Conservation (phyloP, 2,113 vertebrate genomes). For the Hemibagrus wyckioides region DNA sequence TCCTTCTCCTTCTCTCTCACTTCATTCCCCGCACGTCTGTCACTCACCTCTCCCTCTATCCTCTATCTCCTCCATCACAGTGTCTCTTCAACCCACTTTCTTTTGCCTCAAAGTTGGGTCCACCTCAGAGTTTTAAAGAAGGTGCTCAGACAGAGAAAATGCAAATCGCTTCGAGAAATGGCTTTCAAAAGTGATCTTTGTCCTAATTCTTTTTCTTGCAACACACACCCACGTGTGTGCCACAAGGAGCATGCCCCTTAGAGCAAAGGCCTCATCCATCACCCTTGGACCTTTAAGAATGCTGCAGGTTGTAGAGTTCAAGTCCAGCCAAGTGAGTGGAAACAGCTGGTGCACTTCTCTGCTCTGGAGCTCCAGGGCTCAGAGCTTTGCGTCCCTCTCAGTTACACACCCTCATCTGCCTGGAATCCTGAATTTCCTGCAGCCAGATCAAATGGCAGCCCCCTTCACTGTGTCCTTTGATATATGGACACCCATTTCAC, state of each 20-base stretch:
- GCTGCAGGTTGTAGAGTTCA: constrained; percentile 80
- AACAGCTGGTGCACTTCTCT: constrained; percentile 74
- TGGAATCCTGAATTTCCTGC: constrained; percentile 83
- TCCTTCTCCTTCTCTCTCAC: constrained; percentile 42
- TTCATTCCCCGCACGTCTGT: constrained; percentile 68
- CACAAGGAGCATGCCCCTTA: constrained; percentile 41
- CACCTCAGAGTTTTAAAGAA: constrained; percentile 7
- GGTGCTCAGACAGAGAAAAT: neutral
- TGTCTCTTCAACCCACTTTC: constrained; percentile 31
- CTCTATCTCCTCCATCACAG: constrained; percentile 55
- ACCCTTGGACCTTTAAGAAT: constrained; percentile 66
- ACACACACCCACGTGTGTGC: constrained; percentile 23
- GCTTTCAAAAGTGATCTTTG: constrained; percentile 18
- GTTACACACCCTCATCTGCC: constrained; percentile 84
- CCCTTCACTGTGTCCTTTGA: constrained; percentile 79
- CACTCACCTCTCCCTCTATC: constrained; percentile 61
- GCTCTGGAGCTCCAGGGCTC: constrained; percentile 38
- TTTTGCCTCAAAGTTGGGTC: constrained; percentile 53
- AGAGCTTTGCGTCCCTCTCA: constrained; percentile 71
- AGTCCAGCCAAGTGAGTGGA: constrained; percentile 82
- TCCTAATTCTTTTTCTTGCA: constrained; percentile 1
- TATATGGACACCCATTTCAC: constrained; percentile 81
- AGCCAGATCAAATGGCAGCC: constrained; percentile 80
- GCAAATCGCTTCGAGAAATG: neutral
- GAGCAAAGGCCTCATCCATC: constrained; percentile 60